These are phyloP conservation scores for Microtus pennsylvanicus DNA, from an alignment of 2,113 vertebrate species.

Conservation along the genomic window DNA sequence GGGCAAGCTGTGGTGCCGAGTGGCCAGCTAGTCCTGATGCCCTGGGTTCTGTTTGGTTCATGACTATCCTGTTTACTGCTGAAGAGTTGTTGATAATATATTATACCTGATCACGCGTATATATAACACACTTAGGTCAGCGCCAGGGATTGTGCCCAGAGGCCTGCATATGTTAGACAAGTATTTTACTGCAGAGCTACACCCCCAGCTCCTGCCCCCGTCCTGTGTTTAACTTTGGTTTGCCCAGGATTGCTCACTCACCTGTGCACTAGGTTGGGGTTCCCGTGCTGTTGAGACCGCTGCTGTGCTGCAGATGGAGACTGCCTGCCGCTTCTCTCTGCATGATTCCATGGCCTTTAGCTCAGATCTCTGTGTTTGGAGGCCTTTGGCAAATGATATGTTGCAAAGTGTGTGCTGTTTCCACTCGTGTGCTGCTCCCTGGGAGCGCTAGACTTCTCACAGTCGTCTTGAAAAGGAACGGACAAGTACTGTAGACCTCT, in stretches of 20 bases:
- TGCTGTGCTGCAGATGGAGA: neutral
- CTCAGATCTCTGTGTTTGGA: constrained; percentile 54
- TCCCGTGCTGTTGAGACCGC: neutral
- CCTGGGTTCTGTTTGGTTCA: neutral
- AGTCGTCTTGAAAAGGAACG: constrained; percentile 36
- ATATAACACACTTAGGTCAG: neutral
- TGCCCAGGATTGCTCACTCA: neutral
- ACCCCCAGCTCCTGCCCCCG: too few species aligned
- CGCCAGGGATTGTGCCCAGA: neutral
- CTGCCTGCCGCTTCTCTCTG: neutral
- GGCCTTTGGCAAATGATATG: neutral
- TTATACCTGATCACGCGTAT: neutral
- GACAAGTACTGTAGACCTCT: neutral
- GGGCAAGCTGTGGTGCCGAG: neutral
- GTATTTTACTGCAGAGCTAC: neutral
- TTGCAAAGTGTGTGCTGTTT: neutral
- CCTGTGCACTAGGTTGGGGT: fast-evolving
- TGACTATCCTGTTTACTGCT: neutral
- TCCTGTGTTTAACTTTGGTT: neutral
- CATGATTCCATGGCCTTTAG: constrained; percentile 42
- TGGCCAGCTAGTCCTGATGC: neutral
- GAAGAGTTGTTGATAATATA: neutral
- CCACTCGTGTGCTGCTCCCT: too few species aligned
- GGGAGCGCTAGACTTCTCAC: neutral
- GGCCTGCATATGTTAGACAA: neutral